phyloP scores from a whole-genome alignment of 2,797 vertebrate species.

The Enteromius unitaeniatus region DNA sequence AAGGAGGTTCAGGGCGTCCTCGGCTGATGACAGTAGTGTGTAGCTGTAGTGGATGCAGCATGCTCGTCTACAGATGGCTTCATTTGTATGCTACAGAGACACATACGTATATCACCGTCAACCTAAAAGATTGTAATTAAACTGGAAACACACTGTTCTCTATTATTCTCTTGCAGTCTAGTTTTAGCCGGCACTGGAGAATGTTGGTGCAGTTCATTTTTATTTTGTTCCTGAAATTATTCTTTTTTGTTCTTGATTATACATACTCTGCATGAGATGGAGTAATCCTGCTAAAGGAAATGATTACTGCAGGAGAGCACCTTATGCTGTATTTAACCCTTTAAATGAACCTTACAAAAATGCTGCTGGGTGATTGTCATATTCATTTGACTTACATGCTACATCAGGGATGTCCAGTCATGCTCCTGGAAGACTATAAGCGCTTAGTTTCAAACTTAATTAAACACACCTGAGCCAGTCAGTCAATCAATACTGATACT shows the following conservation, averaged over 20 bases:
- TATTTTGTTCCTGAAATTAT: conserved; percentile 12
- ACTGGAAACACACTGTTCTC: conserved; percentile 39
- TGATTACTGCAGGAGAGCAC: not conserved
- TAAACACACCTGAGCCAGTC: not conserved
- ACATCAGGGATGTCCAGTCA: not conserved
- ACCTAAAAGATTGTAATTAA: conserved; percentile 66
- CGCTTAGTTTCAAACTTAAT: not conserved
- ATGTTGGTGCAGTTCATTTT: not conserved
- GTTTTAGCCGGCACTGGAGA: not conserved
- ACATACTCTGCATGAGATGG: not conserved
- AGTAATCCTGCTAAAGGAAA: not conserved
- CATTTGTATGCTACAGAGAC: conserved; percentile 63
- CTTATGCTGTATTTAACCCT: not conserved
- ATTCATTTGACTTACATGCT: not conserved
- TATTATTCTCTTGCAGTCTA: conserved; percentile 60
- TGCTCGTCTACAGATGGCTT: conserved; percentile 60
- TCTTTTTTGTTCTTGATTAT: not conserved
- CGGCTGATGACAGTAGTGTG: conserved; percentile 42
- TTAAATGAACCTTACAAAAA: not conserved
- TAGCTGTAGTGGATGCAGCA: conserved; percentile 44
- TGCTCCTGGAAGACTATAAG: not conserved
- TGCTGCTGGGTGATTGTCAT: not conserved
- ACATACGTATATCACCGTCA: conserved; percentile 50
- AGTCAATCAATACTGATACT: not conserved
- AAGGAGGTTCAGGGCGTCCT: conserved; percentile 8